phyloP scores from a whole-genome alignment of 2,797 vertebrate species.

The Simalia tracyae region DNA sequence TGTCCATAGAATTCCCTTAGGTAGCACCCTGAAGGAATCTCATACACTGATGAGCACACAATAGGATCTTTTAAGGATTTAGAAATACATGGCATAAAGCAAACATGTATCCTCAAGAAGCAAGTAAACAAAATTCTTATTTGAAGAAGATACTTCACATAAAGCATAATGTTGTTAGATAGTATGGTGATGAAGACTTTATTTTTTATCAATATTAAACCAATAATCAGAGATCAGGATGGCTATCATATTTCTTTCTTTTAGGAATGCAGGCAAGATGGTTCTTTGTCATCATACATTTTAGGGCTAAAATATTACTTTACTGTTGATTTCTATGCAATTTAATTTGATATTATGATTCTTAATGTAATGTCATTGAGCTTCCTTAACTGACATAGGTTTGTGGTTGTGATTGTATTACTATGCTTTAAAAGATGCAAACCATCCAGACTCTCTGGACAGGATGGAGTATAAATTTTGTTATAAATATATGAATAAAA shows the following conservation, averaged over 20 bases:
- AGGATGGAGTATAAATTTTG: background rate
- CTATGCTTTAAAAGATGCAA: background rate
- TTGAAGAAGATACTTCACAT: constrained; percentile 1
- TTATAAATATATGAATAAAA: background rate
- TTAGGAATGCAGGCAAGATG: background rate
- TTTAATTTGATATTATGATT: background rate
- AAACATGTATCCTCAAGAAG: background rate
- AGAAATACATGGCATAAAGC: background rate
- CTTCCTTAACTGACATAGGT: background rate
- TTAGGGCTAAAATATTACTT: background rate
- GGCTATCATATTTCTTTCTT: background rate
- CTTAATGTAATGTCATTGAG: background rate
- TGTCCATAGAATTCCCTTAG: constrained; percentile 90
- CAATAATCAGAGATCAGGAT: background rate
- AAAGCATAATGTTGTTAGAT: background rate
- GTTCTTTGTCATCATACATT: background rate
- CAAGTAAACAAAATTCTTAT: background rate
- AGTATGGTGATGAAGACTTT: background rate
- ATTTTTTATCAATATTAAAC: constrained; percentile 4
- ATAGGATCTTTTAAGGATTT: constrained; percentile 31
- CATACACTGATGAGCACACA: constrained; percentile 82
- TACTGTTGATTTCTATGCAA: background rate
- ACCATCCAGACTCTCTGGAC: background rate
- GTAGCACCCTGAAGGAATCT: constrained; percentile 92
- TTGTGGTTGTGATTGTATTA: background rate